Conservation (phyloP, 2,113 vertebrate species). For the Hippocampus guttulatus region DNA sequence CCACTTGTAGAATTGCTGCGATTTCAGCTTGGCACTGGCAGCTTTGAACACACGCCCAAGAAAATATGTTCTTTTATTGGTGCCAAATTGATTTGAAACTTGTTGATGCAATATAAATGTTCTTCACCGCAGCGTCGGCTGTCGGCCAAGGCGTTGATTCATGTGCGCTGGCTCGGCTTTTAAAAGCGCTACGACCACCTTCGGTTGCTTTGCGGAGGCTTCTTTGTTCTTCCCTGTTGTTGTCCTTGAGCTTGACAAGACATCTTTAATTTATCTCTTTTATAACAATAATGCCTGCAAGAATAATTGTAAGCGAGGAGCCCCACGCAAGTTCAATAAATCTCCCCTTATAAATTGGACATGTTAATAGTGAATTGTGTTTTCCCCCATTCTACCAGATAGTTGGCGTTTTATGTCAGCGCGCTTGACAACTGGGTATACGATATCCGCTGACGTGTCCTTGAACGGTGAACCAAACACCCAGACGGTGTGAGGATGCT, state of each 20-base stretch:
- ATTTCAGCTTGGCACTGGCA: slow-evolving; percentile 49
- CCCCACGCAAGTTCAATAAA: neutral
- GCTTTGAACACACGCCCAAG: slow-evolving; percentile 51
- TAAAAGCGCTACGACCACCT: slow-evolving; percentile 8
- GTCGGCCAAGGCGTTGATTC: slow-evolving; percentile 49
- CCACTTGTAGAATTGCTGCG: slow-evolving; percentile 48
- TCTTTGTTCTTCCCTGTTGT: slow-evolving; percentile 9
- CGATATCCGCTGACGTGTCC: slow-evolving; percentile 3
- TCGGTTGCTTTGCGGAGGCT: slow-evolving; percentile 33
- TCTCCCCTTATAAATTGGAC: neutral
- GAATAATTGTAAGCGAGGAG: slow-evolving; percentile 2
- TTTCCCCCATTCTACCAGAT: neutral
- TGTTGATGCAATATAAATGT: slow-evolving; percentile 60
- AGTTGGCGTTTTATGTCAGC: neutral
- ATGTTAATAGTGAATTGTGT: neutral
- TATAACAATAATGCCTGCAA: slow-evolving; percentile 10
- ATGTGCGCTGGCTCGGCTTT: slow-evolving; percentile 47
- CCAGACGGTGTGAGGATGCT: neutral
- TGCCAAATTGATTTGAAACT: slow-evolving; percentile 63
- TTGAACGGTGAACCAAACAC: slow-evolving; percentile 1
- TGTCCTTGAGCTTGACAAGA: slow-evolving; percentile 46
- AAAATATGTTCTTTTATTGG: slow-evolving; percentile 59
- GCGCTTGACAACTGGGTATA: neutral
- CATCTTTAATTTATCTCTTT: slow-evolving; percentile 36
- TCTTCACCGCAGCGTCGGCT: slow-evolving; percentile 30